A percentile compares a stretch with the other conserved stretches of the same genome.
Conservation (phyloP, 2,113 vertebrate species). For the Python bivittatus region DNA sequence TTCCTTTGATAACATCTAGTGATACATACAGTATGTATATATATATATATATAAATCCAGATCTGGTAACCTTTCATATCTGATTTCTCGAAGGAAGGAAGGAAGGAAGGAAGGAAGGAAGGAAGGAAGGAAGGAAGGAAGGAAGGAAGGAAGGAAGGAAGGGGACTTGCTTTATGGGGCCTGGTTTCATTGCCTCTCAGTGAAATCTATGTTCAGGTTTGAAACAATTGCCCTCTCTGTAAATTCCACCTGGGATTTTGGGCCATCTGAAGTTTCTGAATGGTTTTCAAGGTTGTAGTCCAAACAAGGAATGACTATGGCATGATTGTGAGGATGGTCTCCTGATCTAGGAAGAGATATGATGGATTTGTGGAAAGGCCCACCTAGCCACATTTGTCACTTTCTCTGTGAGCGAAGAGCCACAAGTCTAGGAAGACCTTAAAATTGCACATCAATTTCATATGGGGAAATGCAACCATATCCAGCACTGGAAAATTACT, state of each 20-base stretch:
- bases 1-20: too few species aligned
- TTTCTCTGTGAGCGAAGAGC: too few species aligned
- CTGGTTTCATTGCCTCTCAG: background rate
- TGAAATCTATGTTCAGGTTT: background rate
- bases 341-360: background rate
- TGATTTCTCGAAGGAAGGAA: conserved; percentile 15
- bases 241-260: conserved; percentile 6
- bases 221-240: background rate
- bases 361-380: background rate
- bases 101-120: background rate
- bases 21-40: too few species aligned
- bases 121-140: background rate
- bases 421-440: background rate
- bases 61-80: background rate
- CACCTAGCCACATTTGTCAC: too few species aligned
- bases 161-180: background rate
- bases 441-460: background rate
- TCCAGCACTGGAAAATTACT: background rate
- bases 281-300: too few species aligned
- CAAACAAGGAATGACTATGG: background rate
- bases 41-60: background rate
- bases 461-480: background rate
- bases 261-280: too few species aligned
- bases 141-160: background rate
- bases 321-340: background rate